These are phyloP conservation scores for Lysandra bellargus DNA, from an alignment of 2,888 invertebrate genomes.

Conservation along the genomic window DNA sequence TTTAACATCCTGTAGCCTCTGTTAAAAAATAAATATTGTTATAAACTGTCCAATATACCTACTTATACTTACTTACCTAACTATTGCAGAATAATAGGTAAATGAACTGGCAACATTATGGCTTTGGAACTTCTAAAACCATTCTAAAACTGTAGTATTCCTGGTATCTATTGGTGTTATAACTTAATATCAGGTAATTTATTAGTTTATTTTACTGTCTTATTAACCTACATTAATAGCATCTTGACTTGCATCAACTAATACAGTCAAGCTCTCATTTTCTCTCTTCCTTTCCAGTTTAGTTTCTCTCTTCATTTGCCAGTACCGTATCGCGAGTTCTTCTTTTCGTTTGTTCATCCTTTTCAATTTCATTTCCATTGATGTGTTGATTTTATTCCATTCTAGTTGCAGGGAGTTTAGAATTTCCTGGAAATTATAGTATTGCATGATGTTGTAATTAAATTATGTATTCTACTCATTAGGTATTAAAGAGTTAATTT, in stretches of 20 bases:
- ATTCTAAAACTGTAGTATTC: no score
- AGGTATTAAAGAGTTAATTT: no score
- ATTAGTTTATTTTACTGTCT: background rate
- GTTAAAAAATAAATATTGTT: constrained; percentile 51
- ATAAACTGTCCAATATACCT: background rate
- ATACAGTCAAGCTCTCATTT: constrained; percentile 75
- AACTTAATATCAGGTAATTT: background rate
- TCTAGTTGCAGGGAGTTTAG: constrained; percentile 73
- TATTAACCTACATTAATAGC: constrained; percentile 67
- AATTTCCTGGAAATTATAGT: constrained; percentile 52
- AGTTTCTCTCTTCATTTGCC: constrained; percentile 77
- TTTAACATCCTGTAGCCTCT: constrained; percentile 70
- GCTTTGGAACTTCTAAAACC: background rate
- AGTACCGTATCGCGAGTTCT: constrained; percentile 67
- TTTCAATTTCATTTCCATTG: constrained; percentile 66
- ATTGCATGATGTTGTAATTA: no score
- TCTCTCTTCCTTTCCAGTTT: constrained; percentile 73
- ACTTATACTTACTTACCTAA: no score
- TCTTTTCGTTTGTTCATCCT: constrained; percentile 72
- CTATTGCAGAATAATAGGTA: no score
- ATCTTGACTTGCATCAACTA: constrained; percentile 83
- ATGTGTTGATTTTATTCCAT: constrained; percentile 66
- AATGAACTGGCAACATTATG: no score
- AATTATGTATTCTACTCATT: no score
- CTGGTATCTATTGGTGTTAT: background rate